Base-by-base conservation (phyloP, 2,797 vertebrate species). In the Tachyglossus aculeatus region DNA sequence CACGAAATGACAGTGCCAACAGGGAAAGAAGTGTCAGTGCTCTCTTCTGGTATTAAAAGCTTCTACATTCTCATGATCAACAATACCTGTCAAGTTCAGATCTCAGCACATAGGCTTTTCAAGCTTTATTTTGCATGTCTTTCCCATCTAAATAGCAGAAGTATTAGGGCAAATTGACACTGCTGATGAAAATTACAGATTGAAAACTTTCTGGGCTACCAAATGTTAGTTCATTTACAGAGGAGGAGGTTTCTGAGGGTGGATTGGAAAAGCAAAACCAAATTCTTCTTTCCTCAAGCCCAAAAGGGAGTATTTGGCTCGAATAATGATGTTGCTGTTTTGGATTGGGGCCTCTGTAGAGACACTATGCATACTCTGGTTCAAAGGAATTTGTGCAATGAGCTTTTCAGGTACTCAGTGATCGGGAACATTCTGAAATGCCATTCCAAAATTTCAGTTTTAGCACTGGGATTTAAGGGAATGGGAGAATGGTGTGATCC, bases 1-100 rank as follows among this genome's bases (percentile, higher is more conserved):
- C 25, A 44, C 10, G 39, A 64, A 78, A 54, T 5, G 51, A 62
- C 84, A 60, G 18, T 71, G 15, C n/a, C 48, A 38, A 16, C 5
- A 52, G 27, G 22, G 38, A 6, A 29, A 29, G 5, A 52, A 47
- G 12, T 54, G 9, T 3, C 32, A 4, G 21, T 43, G 16, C 24
- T n/a, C 1, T 6, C 5, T 48, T 9, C n/a, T 54, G 24, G 18
- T 34, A n/a, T 40, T 50, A 5, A 14, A 15, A 41, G 21, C 32
- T 65, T 68, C 58, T 22, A 24, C 3, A 22, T 21, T 24, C 1
- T 38, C 31, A 3, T 41, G 6, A 66, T 76, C 41, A 18, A 33
- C 4, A 55, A 5, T 4, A 5, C 7, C n/a, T 80, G 15, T 65
- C 24, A 76, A 66, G 22, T 29, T 14, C 24, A 57, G n/a, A 48